Evolutionary conservation across 2,888 invertebrate genomes (phyloP).

Genomic region (Drosophila mimetica): DNA sequence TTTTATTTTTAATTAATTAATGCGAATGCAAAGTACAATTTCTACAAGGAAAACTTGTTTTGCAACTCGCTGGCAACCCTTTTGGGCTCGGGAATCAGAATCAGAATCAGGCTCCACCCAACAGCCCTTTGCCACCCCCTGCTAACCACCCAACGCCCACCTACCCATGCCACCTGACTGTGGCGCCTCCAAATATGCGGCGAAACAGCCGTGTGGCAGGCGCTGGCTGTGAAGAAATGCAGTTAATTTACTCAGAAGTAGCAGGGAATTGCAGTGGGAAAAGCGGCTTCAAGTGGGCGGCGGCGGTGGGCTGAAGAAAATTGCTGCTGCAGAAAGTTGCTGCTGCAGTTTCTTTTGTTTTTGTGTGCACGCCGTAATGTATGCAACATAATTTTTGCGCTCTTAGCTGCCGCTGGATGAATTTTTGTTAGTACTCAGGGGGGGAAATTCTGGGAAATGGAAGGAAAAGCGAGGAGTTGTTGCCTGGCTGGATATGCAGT

Average conservation of each 20-base stretch:
- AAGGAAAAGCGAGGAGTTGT: slow-evolving; percentile 30
- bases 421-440: slow-evolving; percentile 61
- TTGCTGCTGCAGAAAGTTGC: slow-evolving; percentile 65
- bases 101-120: slow-evolving; percentile 11
- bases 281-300: slow-evolving; percentile 6
- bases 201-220: slow-evolving; percentile 46
- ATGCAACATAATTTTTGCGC: slow-evolving; percentile 72
- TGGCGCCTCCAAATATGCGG: slow-evolving; percentile 73
- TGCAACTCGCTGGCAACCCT: slow-evolving; percentile 71
- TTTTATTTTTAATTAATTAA: slow-evolving; percentile 83
- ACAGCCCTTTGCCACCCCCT: background rate
- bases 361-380: slow-evolving; percentile 77
- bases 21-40: slow-evolving; percentile 82
- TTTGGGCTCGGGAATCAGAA: slow-evolving; percentile 49
- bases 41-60: slow-evolving; percentile 82
- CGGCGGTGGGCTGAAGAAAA: slow-evolving; percentile 46
- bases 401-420: slow-evolving; percentile 59
- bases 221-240: slow-evolving; percentile 77
- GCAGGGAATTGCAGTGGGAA: slow-evolving; percentile 53
- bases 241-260: slow-evolving; percentile 81
- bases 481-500: slow-evolving; percentile 66
- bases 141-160: background rate
- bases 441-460: slow-evolving; percentile 10
- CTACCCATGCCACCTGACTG: slow-evolving; percentile 52
- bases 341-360: slow-evolving; percentile 78